Evolutionary conservation across 2,113 vertebrate species (phyloP), one percentile per base, ranked within the genome.

Genomic region (Sebastes fasciatus): DNA sequence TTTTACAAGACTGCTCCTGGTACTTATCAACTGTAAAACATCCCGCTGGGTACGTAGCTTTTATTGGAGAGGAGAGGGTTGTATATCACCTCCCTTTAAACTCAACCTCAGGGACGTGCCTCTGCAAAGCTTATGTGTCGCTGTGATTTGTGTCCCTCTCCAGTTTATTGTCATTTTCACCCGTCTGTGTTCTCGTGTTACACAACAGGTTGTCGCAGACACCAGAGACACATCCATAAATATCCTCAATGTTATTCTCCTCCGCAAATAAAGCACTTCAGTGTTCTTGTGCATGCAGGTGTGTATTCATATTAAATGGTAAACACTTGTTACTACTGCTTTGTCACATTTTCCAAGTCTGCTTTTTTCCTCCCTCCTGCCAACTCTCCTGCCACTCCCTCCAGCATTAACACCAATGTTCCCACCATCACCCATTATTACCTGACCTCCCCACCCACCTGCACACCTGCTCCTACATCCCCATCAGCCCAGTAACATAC

Each of bases 21-120:
- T 79, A 40, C 73, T 83, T 46, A 84, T 68, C 73, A 83, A 45
- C 79, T 70, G 75, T 88, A 80, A 89, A 85, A 86, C 60, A 51
- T 69, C 79, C 70, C 49, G 12, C 49, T 12, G 77, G 69, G 75
- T 57, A 3, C 26, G 11, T 17, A 14, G 74, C 48, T 76, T 88
- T 89, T 86, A 89, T 49, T 68, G 73, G 75, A 57, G 74, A 70
- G 17, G 66, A 52, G 68, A 23, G 74, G 5, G 68, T 21, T 13
- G 70, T 85, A 77, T 74, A 73, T 89, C 67, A 61, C 26, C 83
- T 58, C 13, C 55, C 23, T 80, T 86, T 72, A 77, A 85, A 82
- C 64, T 61, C 65, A 21, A 5, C 64, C 75, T 86, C 79, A 46
- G 87, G 87, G 80, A 83, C 74, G 8, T 1, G 80, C 8, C 78